Base-by-base conservation (phyloP, 2,797 vertebrate genomes). In the Catharus ustulatus region DNA sequence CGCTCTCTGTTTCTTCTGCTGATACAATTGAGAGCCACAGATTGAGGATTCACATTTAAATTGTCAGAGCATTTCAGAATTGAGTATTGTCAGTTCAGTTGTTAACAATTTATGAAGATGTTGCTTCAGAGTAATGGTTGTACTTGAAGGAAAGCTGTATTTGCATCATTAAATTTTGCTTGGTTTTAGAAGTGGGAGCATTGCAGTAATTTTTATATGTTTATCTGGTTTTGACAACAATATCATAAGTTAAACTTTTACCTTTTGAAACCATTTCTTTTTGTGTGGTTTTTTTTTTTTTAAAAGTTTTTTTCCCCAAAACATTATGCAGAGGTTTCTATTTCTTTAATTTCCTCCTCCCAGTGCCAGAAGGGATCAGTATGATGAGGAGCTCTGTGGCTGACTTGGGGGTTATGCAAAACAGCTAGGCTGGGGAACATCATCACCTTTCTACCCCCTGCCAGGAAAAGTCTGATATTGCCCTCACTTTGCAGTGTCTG, bases 381-480 rank as follows among this genome's bases (percentile, higher is more conserved):
- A 15, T 42, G 38, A 51, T 51, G 34, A 42, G 64, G 64, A 76
- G 36, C 27, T 57, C 74, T 52, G 30, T 83, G 63, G 61, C 34
- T 77, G 84, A 61, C 78, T 68, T 20, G 52, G 40, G 38, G 42
- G 89, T 84, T 72, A 61, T 75, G 82, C 63, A 83, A 76, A 91
- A 68, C 79, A 91, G 49, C 71, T 74, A 51, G 59, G 43, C 66
- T 52, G 54, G 81, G 71, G 20, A 89, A 55, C 27, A 18, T 89
- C 89, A 64, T 91, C 94, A 86, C 87, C 80, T 86, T 95, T 69
- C 67, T 69, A 64, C 32, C 45, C 26, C 57, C 51, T 89, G 73
- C 57, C 73, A 87, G 59, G 83, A 94, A 52, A 58, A 87, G 54
- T 67, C 83, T 85, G 90, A 57, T 54, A 59, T 32, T 87, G 84